A percentile compares a stretch with the other conserved stretches of the same genome.
phyloP scores from a whole-genome alignment of 2,888 invertebrate species.

The Drosophila quasianomalipes region DNA sequence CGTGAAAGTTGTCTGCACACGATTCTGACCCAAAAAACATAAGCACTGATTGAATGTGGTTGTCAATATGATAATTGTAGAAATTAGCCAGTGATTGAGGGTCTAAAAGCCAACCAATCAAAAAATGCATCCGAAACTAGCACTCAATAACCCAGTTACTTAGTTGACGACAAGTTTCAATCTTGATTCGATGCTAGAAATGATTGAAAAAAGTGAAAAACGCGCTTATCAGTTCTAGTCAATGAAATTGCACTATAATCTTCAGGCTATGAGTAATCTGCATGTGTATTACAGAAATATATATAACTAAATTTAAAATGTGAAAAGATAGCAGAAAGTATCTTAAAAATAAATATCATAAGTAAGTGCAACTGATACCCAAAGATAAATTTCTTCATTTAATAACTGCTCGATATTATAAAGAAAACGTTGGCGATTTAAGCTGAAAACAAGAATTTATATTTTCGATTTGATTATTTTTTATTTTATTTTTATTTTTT shows the following conservation, averaged over 20 bases:
- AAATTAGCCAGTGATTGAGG: conserved; percentile 53
- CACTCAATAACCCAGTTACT: neutral
- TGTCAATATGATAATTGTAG: conserved; percentile 66
- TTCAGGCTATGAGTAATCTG: neutral
- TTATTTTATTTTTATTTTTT: neutral
- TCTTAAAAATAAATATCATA: neutral
- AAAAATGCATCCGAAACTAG: conserved; percentile 19
- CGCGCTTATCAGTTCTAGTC: neutral
- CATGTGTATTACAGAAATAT: neutral
- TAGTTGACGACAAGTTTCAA: neutral
- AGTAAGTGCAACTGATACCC: neutral
- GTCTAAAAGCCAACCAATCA: neutral
- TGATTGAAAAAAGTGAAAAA: neutral
- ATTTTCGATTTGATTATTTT: neutral
- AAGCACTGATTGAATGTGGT: conserved; percentile 30
- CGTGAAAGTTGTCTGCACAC: conserved; percentile 74
- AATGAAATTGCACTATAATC: neutral
- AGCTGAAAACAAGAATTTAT: neutral
- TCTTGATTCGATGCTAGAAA: conserved; percentile 7
- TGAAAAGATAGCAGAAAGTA: neutral
- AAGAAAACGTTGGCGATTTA: neutral
- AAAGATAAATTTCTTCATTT: neutral
- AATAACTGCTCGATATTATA: neutral
- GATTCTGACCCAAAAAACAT: conserved; percentile 70
- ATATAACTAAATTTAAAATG: neutral